Evolutionary conservation across 2,113 vertebrate species (phyloP).

Genomic region (Rhinopomastus cyanomelas): DNA sequence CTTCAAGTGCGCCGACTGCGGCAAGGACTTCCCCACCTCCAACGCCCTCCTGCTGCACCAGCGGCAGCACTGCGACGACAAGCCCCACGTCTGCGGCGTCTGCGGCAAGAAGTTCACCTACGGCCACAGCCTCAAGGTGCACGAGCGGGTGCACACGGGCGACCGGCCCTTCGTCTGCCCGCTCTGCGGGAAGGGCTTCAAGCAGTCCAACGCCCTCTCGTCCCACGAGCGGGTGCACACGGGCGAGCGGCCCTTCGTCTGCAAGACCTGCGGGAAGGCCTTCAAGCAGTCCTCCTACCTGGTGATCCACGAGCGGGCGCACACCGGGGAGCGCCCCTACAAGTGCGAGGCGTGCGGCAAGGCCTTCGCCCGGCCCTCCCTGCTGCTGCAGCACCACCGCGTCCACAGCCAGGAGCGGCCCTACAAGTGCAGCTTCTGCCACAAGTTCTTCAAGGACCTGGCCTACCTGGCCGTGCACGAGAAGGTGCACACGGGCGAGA

Average conservation of each 20-base stretch:
- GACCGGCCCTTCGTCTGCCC: constrained; percentile 42
- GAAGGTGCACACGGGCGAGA: constrained; percentile 55
- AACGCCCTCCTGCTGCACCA: constrained; percentile 49
- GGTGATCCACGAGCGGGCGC: constrained; percentile 34
- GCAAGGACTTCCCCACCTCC: constrained; percentile 38
- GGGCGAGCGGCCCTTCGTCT: constrained; percentile 7
- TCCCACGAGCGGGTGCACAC: constrained; percentile 59
- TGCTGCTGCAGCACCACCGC: constrained; percentile 48
- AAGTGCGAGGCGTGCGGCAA: constrained; percentile 10
- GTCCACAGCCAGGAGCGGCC: constrained; percentile 47
- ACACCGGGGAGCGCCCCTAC: constrained; percentile 26
- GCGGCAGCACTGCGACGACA: constrained; percentile 22
- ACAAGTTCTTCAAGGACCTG: constrained; percentile 64
- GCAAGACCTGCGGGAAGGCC: constrained; percentile 51
- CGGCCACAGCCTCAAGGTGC: constrained; percentile 52
- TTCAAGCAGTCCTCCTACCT: constrained; percentile 68
- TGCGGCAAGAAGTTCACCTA: constrained; percentile 61
- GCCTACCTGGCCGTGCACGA: constrained; percentile 54
- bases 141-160: constrained; percentile 42
- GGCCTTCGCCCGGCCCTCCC: constrained; percentile 41
- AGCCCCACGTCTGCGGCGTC: constrained; percentile 32
- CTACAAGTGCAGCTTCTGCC: constrained; percentile 51
- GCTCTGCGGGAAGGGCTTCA: constrained; percentile 60
- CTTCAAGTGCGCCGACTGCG: constrained; percentile 7
- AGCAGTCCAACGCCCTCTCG: constrained; percentile 54